A percentile compares a stretch with the other conserved stretches of the same genome.
Conservation (phyloP, 2,113 vertebrate genomes). For the Brachirus orientalis region DNA sequence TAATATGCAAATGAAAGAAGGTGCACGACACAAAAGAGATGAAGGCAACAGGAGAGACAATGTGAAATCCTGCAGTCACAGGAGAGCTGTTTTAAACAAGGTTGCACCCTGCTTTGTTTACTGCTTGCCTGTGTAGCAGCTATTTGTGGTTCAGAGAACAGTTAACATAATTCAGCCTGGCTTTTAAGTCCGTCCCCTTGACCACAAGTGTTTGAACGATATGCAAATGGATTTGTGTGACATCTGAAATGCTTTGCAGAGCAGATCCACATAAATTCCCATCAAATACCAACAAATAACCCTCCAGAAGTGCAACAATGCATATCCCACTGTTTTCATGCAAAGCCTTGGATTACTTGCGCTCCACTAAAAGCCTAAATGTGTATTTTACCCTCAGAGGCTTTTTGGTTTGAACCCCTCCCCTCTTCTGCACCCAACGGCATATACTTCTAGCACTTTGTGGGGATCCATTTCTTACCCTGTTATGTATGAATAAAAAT, state of each 20-base stretch:
- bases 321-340: conserved; percentile 4
- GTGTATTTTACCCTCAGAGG: conserved; percentile 39
- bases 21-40: conserved; percentile 4
- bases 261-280: conserved; percentile 19
- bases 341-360: conserved; percentile 41
- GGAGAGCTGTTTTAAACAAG: conserved; percentile 31
- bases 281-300: conserved; percentile 27
- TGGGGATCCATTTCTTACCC: conserved; percentile 49
- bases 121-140: conserved; percentile 28
- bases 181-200: conserved; percentile 28
- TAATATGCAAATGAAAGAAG: conserved; percentile 36
- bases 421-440: conserved; percentile 35
- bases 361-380: conserved; percentile 39
- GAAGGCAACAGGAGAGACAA: conserved; percentile 4
- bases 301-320: conserved; percentile 31
- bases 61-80: conserved; percentile 16
- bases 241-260: conserved; percentile 33
- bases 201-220: conserved; percentile 28
- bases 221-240: conserved; percentile 46
- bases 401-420: conserved; percentile 50
- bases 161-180: conserved; percentile 43
- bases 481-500: conserved; percentile 38
- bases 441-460: conserved; percentile 32
- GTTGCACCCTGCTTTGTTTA: conserved; percentile 31
- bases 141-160: conserved; percentile 42